phyloP scores from a whole-genome alignment of 2,888 invertebrate genomes.

The Eupithecia subfuscata region DNA sequence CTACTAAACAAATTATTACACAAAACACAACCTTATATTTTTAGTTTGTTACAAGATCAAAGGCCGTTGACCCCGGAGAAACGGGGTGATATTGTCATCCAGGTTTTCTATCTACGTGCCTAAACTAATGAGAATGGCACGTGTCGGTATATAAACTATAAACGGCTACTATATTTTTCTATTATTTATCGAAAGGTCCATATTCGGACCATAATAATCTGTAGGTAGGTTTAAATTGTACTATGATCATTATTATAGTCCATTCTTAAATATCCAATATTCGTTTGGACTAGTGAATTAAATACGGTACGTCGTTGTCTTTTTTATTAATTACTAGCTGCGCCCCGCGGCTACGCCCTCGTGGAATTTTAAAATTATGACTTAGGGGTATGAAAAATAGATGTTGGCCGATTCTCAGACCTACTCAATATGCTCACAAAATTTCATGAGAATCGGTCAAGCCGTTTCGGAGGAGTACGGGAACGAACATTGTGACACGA shows the following conservation, averaged over 20 bases:
- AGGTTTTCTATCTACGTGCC: no score
- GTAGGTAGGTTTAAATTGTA: background rate
- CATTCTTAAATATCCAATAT: no score
- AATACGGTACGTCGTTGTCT: background rate
- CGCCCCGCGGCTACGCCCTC: no score
- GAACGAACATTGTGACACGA: no score
- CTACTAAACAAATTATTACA: background rate
- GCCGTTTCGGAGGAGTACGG: no score
- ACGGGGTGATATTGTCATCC: background rate
- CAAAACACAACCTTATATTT: background rate
- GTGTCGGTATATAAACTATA: background rate
- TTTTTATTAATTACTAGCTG: no score
- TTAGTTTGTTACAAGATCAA: background rate
- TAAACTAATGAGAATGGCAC: background rate
- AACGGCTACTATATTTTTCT: background rate
- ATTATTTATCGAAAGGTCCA: background rate
- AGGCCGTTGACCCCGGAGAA: background rate
- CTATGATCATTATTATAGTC: background rate
- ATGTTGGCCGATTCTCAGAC: no score
- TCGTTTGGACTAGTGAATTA: background rate
- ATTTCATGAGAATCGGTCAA: no score
- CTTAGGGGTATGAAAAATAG: no score
- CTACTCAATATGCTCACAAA: no score
- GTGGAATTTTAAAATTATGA: no score
- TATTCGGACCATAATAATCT: background rate